Evolutionary conservation across 2,888 invertebrate species (phyloP), one percentile per base, ranked within the genome.

Genomic region (Heliconius hortense): DNA sequence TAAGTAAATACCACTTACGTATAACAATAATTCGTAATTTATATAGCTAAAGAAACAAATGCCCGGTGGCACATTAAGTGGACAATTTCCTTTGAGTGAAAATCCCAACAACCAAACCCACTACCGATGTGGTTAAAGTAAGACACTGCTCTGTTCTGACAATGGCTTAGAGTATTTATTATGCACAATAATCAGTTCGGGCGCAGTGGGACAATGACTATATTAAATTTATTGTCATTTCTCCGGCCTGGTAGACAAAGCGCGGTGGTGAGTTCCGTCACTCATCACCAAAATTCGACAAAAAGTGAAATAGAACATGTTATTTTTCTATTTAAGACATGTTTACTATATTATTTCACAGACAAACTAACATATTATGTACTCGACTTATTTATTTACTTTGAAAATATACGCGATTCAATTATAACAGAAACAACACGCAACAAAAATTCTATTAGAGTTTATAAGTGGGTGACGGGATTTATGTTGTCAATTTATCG

Each of bases 361-460:
- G 21, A 64, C 5, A 10, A 69, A n/a, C 35, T 8, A 18, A 21
- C 1, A 24, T 43, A 43, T 56, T 35, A 21, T n/a, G 60, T 11
- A 4, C 60, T 60, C 35, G 21, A 48, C 21, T 48, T 48, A 48
- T 18, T 18, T 62, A 26, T 43, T 39, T 7, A n/a, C 60, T 53
- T 31, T 28, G 24, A 35, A 35, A 39, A 60, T 4, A 71, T 21
- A 60, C 59, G 1, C 24, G 4, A 2, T 60, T 43, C 24, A 60
- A 62, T 24, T 62, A 43, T 43, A 60, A 62, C 4, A 39, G 70
- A 70, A 70, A 70, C 35, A 70, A 8, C 31, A 31, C 31, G 59
- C 35, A 70, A 48, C 53, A 28, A 48, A 69, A 53, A 53, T 69
- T 69, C 69, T 35, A 56, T 69, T 56, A 15, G 56, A 56, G 56